Conservation (phyloP, 1,140 invertebrate species). For the Andrena cerasifolii region DNA sequence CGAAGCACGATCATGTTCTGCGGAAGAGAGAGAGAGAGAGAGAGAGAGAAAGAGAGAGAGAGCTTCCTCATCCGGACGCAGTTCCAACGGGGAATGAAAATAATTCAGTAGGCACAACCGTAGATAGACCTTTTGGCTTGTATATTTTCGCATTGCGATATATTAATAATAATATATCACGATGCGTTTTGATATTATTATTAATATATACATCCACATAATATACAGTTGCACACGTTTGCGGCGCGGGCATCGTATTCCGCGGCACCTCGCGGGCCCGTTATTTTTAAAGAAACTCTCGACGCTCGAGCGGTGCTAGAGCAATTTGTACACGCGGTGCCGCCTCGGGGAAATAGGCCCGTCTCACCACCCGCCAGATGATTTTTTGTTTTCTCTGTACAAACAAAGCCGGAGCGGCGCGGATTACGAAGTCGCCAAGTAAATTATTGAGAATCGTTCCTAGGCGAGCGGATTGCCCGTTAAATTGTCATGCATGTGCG, state of each 20-base stretch:
- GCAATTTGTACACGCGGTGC: no score
- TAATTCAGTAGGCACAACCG: slow-evolving; percentile 1
- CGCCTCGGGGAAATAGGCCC: no score
- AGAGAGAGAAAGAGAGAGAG: no score
- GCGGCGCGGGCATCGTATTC: neutral
- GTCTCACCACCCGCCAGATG: no score
- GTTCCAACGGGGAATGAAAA: slow-evolving; percentile 45
- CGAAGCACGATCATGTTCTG: slow-evolving; percentile 59
- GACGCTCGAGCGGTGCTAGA: no score
- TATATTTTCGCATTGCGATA: slow-evolving; percentile 77
- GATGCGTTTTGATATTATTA: slow-evolving; percentile 30
- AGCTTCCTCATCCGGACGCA: slow-evolving; percentile 58
- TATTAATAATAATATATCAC: slow-evolving; percentile 64
- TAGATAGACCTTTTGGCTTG: slow-evolving; percentile 45
- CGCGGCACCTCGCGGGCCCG: neutral
- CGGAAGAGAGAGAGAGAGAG: slow-evolving; percentile 51
- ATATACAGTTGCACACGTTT: neutral
- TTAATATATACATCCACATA: slow-evolving; percentile 63
- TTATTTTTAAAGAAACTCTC: no score
- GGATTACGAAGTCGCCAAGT: slow-evolving; percentile 2
- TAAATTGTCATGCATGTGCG: slow-evolving; percentile 1
- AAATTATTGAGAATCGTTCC: slow-evolving; percentile 17
- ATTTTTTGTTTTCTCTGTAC: no score
- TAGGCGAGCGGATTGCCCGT: neutral
- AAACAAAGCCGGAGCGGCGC: neutral